Evolutionary conservation across 2,797 vertebrate genomes (phyloP).

Genomic region (Sitta carolinensis): DNA sequence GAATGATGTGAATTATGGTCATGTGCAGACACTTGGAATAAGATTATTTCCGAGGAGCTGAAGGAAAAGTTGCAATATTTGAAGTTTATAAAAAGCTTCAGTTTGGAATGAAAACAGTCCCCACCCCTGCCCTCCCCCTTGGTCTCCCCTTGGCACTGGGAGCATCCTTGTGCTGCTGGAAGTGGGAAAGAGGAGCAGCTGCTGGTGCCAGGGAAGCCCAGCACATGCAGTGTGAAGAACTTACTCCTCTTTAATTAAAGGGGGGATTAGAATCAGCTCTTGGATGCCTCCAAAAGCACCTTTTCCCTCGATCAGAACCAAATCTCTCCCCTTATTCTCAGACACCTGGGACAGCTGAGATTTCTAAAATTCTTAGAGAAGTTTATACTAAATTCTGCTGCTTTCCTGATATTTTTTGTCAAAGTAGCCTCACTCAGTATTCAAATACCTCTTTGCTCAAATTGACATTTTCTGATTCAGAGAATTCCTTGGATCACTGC

Average conservation of each 20-base stretch:
- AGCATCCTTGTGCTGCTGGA: background rate
- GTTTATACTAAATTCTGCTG: background rate
- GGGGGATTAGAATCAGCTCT: slow-evolving; percentile 8
- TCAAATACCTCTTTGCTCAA: background rate
- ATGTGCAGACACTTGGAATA: slow-evolving; percentile 19
- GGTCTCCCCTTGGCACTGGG: slow-evolving; percentile 25
- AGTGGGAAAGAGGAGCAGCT: background rate
- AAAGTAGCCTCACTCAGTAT: background rate
- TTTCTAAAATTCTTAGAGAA: background rate
- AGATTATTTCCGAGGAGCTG: background rate
- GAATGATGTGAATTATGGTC: slow-evolving; percentile 42
- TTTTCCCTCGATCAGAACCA: background rate
- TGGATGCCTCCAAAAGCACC: slow-evolving; percentile 3
- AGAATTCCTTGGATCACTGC: background rate
- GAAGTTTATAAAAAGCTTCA: slow-evolving; percentile 38
- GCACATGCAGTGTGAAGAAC: slow-evolving; percentile 36
- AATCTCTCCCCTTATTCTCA: background rate
- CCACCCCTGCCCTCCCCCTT: background rate
- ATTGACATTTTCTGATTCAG: background rate
- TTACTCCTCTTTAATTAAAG: slow-evolving; percentile 50
- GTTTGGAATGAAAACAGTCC: slow-evolving; percentile 15
- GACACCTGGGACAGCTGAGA: background rate
- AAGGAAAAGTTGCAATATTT: slow-evolving; percentile 16
- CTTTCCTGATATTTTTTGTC: background rate
- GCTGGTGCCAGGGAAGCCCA: background rate